These are phyloP conservation scores for Myripristis jacobus DNA, from an alignment of 2,797 vertebrate genomes.

Conservation along the genomic window DNA sequence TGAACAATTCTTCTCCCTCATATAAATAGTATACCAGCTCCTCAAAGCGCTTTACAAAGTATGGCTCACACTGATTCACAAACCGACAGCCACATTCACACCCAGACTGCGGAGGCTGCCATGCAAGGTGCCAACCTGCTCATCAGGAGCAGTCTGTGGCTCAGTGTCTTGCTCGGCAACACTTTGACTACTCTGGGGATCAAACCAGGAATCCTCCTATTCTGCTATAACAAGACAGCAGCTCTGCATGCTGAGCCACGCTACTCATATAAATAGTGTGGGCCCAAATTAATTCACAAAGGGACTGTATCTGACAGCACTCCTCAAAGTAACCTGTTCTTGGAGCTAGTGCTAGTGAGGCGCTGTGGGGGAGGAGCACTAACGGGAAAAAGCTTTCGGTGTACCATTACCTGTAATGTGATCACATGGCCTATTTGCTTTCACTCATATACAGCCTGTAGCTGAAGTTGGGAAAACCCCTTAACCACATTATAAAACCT, in stretches of 20 bases:
- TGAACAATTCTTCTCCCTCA: constrained; percentile 1
- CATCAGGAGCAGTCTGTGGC: no score
- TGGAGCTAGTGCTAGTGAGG: constrained; percentile 26
- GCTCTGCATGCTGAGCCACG: no score
- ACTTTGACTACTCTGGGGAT: no score
- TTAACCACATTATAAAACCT: neutral
- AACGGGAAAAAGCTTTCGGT: constrained; percentile 59
- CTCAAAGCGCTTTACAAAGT: no score
- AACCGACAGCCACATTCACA: no score
- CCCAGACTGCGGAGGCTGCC: no score
- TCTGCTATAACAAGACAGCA: no score
- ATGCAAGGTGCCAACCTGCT: no score
- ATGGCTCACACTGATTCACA: no score
- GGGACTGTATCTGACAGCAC: constrained; percentile 16
- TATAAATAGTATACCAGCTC: neutral
- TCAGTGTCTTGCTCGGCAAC: no score
- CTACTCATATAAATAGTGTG: constrained; percentile 9
- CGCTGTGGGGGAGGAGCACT: constrained; percentile 39
- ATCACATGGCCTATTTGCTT: constrained; percentile 49
- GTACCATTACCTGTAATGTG: constrained; percentile 77
- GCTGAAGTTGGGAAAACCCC: constrained; percentile 33
- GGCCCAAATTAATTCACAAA: constrained; percentile 15
- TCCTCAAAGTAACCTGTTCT: constrained; percentile 34
- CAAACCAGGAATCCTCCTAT: no score
- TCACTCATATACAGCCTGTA: constrained; percentile 5